A percentile compares a stretch with the other conserved stretches of the same genome.
These are phyloP conservation scores for Leptinotarsa rubiginosa DNA, from an alignment of 2,888 invertebrate species.

Conservation along the genomic window DNA sequence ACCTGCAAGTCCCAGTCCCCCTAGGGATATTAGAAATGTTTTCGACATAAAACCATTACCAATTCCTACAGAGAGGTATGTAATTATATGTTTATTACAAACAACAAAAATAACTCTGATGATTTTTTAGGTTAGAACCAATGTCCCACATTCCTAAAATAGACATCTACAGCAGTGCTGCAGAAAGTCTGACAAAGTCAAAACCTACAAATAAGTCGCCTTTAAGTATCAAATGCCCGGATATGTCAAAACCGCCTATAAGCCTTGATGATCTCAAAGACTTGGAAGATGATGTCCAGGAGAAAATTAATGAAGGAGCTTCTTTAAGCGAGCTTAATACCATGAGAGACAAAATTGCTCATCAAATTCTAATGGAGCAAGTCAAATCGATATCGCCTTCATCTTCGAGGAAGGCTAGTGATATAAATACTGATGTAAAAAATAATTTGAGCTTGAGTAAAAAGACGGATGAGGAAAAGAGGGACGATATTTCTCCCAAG, in stretches of 20 bases:
- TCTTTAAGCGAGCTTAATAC: conserved; percentile 68
- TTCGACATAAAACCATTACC: conserved; percentile 61
- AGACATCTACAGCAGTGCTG: conserved; percentile 58
- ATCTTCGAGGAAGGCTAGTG: conserved; percentile 4
- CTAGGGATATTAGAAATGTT: conserved; percentile 58
- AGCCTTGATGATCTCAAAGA: conserved; percentile 61
- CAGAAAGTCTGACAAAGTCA: conserved; percentile 52
- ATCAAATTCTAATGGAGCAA: conserved; percentile 62
- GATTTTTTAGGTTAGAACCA: conserved; percentile 38
- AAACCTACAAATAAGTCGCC: conserved; percentile 20
- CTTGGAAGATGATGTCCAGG: conserved; percentile 54
- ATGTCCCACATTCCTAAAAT: conserved; percentile 53
- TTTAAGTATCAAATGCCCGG: conserved; percentile 44
- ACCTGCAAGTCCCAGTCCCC: conserved; percentile 68
- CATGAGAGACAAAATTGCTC: conserved; percentile 67
- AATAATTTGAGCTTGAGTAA: conserved; percentile 47
- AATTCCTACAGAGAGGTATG: conserved; percentile 63
- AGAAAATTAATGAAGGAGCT: conserved; percentile 61
- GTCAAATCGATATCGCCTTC: conserved; percentile 35
- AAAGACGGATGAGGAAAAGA: conserved; percentile 44
- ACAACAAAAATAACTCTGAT: background rate
- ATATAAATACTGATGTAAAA: conserved; percentile 49
- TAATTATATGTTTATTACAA: background rate
- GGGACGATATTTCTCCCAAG: background rate
- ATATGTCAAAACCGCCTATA: conserved; percentile 62